A percentile compares a stretch with the other conserved stretches of the same genome.
Conservation (phyloP, 1,140 invertebrate genomes). For the Brachionus rubens region DNA sequence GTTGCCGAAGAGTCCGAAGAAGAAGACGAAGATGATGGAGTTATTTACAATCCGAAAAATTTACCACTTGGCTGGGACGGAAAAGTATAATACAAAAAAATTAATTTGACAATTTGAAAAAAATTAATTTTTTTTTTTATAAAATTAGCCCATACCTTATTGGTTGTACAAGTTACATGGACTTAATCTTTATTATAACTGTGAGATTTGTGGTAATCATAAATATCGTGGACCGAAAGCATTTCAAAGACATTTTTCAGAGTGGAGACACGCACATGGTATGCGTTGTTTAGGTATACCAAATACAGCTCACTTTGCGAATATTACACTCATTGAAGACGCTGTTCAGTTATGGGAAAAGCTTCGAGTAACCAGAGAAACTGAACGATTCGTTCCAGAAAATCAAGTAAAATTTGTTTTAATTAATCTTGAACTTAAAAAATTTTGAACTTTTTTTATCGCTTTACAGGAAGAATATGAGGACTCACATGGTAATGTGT, state of each 20-base stretch:
- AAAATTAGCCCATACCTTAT: constrained; percentile 79
- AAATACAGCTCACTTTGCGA: constrained; percentile 99
- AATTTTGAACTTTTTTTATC: not conserved
- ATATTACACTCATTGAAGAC: constrained; percentile 98
- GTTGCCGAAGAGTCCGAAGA: constrained; percentile 66
- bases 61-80: constrained; percentile 98
- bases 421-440: not conserved
- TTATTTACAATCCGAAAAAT: constrained; percentile 99
- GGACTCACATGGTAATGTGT: constrained; percentile 95
- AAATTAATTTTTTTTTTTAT: constrained; percentile 58
- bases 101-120: not conserved
- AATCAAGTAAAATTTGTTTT: constrained; percentile 59
- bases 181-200: constrained; percentile 96
- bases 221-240: constrained; percentile 99
- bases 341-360: constrained; percentile 95
- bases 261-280: constrained; percentile 98
- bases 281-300: constrained; percentile 98
- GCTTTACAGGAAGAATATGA: constrained; percentile 93
- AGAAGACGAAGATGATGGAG: constrained; percentile 79
- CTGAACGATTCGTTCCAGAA: constrained; percentile 91
- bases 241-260: constrained; percentile 98
- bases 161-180: constrained; percentile 99
- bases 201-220: constrained; percentile 99
- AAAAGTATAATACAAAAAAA: constrained; percentile 66
- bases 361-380: constrained; percentile 87